phyloP scores from a whole-genome alignment of 2,113 vertebrate species.

The Paratilapia polleni region DNA sequence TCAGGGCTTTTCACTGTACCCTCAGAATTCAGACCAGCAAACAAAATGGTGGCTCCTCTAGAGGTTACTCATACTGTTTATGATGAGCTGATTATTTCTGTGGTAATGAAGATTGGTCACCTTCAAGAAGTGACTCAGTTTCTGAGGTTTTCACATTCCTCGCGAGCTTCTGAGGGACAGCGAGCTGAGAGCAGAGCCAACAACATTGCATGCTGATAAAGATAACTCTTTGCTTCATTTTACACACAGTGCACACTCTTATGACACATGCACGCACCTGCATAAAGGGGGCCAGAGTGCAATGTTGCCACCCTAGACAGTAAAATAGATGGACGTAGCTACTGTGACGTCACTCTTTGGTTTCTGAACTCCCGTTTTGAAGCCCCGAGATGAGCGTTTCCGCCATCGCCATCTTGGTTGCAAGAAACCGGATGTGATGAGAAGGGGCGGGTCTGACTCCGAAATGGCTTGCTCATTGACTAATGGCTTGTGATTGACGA shows the following conservation, averaged over 20 bases:
- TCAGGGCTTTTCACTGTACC: not conserved
- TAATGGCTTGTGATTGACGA: too few species aligned
- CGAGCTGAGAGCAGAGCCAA: conserved; percentile 1
- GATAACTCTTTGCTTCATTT: conserved; percentile 30
- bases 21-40: conserved; percentile 14
- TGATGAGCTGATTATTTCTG: conserved; percentile 50
- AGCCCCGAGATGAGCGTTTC: too few species aligned
- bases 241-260: conserved; percentile 1
- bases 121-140: conserved; percentile 50
- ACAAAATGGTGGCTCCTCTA: conserved; percentile 31
- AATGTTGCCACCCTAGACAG: conserved; percentile 51
- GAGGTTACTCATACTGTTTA: not conserved
- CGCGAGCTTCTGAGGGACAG: not conserved
- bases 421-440: too few species aligned
- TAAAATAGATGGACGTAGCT: too few species aligned
- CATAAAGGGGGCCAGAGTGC: conserved; percentile 26
- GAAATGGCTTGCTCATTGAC: too few species aligned
- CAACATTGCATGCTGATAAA: conserved; percentile 27
- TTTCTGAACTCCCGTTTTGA: too few species aligned
- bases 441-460: too few species aligned
- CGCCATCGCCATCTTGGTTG: too few species aligned
- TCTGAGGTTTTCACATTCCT: conserved; percentile 43
- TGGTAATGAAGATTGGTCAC: conserved; percentile 59
- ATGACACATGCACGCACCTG: conserved; percentile 9
- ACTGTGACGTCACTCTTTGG: too few species aligned